phyloP scores from a whole-genome alignment of 2,113 vertebrate species.

The Telmatochromis sp. region DNA sequence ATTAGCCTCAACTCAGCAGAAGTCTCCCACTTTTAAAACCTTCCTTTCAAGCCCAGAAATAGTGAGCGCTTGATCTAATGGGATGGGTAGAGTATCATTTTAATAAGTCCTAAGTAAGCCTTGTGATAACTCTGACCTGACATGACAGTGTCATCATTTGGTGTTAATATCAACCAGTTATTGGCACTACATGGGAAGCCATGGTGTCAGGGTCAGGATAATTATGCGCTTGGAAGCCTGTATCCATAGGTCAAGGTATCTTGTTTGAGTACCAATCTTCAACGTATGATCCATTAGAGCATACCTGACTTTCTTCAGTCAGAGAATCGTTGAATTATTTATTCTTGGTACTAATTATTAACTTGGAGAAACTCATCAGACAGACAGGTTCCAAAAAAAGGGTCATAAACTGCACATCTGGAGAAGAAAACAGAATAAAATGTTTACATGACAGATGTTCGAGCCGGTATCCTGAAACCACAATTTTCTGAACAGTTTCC shows the following conservation, averaged over 20 bases:
- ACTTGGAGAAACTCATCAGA: neutral
- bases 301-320: neutral
- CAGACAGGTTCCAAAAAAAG: neutral
- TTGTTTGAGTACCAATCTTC: neutral
- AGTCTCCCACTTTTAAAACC: neutral
- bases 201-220: neutral
- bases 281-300: neutral
- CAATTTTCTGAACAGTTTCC: neutral
- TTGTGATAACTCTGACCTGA: neutral
- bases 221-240: neutral
- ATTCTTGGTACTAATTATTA: neutral
- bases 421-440: neutral
- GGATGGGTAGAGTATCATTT: neutral
- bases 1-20: neutral
- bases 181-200: neutral
- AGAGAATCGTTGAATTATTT: neutral
- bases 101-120: neutral
- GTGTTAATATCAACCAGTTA: neutral
- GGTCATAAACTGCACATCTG: neutral
- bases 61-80: neutral
- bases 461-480: neutral
- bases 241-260: neutral
- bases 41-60: neutral
- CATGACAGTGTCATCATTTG: neutral
- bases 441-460: neutral